Evolutionary conservation across 1,140 invertebrate species (phyloP), one percentile per base, ranked within the genome.

Genomic region (Caerostris extrusa): DNA sequence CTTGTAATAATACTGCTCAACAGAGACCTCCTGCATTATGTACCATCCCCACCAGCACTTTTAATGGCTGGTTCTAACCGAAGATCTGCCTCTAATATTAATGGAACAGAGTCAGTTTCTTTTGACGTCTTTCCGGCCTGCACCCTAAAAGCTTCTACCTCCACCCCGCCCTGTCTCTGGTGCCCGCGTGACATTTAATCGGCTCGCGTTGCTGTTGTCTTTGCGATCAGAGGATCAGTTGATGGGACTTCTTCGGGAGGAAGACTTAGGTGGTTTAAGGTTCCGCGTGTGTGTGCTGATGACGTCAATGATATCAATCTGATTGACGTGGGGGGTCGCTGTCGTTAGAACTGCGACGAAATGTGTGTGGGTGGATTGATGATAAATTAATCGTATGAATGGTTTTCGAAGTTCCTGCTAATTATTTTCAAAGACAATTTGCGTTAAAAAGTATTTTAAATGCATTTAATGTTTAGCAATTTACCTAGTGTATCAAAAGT

Each of bases 121-220:
- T n/a, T 64, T 64, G 61, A 64, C 61, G 61, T 64, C 61, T n/a
- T 77, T 77, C 71, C 71, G 71, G 71, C 71, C n/a, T 77, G 19
- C 19, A 19, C 71, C 10, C 71, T 77, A 77, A 77, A 77, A 77
- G 71, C 71, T 77, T 77, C 19, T 77, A 61, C 17, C 17, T 7
- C 19, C 71, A 7, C n/a, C 71, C 19, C 7, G 14, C 19, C 69
- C 50, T n/a, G 4, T 8, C 71, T 19, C 50, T 14, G 8, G 71
- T 77, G 19, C 71, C n/a, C 71, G 3, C n/a, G 71, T 77, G 71
- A 53, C 71, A 77, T 77, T 77, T 77, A 77, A 77, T 77, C 71
- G 71, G 71, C 71, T 77, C 19, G 8, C 19, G 7, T 77, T 77
- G 71, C 19, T 14, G 71, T 77, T 19, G 71, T 53, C 71, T 34